phyloP scores from a whole-genome alignment of 2,797 vertebrate genomes.

The Microctenopoma stevenorrisi region DNA sequence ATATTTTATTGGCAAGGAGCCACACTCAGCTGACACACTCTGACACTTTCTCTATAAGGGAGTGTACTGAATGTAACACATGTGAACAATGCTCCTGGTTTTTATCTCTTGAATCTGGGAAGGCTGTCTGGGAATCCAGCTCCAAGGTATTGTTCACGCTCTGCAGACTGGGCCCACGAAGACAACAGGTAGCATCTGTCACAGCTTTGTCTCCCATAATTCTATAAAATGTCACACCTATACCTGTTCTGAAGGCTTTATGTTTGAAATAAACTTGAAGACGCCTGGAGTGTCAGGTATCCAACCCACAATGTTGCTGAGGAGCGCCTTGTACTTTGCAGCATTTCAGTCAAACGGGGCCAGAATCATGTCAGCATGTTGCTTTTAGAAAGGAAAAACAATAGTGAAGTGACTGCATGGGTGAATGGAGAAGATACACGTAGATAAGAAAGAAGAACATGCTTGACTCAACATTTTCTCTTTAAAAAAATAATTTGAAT shows the following conservation, averaged over 20 bases:
- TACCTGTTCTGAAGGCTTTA: conserved; percentile 22
- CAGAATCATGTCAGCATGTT: conserved; percentile 43
- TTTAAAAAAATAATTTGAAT: no score
- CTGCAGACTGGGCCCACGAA: conserved; percentile 25
- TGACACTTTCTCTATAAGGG: background rate
- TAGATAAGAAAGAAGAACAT: no score
- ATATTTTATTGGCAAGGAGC: conserved; percentile 5
- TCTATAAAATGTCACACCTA: conserved; percentile 44
- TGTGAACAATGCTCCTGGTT: conserved; percentile 10
- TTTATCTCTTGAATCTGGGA: background rate
- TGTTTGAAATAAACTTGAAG: conserved; percentile 9
- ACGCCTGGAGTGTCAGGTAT: conserved; percentile 45
- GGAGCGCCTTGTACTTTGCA: conserved; percentile 20
- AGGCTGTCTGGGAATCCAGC: conserved; percentile 40
- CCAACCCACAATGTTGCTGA: conserved; percentile 43
- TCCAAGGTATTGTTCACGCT: conserved; percentile 34
- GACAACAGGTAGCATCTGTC: conserved; percentile 23
- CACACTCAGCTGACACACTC: conserved; percentile 16
- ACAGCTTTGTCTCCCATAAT: conserved; percentile 17
- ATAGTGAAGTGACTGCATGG: background rate
- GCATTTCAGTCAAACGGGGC: conserved; percentile 16
- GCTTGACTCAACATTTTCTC: no score
- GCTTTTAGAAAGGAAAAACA: background rate
- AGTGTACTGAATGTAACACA: conserved; percentile 23
- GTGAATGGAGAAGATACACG: background rate